Percentiles rank a stretch among this genome's conserved stretches.
These are phyloP conservation scores for Gallinago paraguaiae DNA, from an alignment of 2,113 vertebrate genomes.

Conservation along the genomic window DNA sequence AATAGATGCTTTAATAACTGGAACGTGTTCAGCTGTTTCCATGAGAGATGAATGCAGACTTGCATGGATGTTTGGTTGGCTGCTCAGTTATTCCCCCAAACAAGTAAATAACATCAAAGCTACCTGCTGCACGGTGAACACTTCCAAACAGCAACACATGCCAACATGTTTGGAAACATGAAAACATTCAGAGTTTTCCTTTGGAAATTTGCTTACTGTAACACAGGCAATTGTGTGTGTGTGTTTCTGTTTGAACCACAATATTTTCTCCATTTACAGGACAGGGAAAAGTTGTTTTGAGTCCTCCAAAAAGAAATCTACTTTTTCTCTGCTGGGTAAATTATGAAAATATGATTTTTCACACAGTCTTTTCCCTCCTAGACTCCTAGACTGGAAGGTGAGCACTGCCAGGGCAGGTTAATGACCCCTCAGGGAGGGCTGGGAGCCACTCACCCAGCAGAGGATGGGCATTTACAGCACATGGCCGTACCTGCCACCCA, in stretches of 20 bases:
- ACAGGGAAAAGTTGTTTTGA: neutral
- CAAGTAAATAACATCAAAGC: neutral
- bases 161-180: neutral
- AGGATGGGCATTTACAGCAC: neutral
- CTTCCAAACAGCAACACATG: neutral
- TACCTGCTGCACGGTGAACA: neutral
- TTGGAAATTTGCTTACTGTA: neutral
- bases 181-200: neutral
- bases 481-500: neutral
- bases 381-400: neutral
- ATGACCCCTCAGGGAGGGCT: neutral
- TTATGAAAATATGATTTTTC: neutral
- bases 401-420: neutral
- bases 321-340: neutral
- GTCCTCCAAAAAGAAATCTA: neutral
- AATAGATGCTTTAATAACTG: conserved; percentile 3
- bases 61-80: neutral
- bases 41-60: neutral
- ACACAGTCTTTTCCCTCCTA: neutral
- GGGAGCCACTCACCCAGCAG: neutral
- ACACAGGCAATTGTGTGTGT: neutral
- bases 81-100: neutral
- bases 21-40: neutral
- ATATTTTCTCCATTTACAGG: neutral
- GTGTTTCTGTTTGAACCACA: neutral